Conservation (phyloP, 2,888 invertebrate species). For the Standfussiana lucernea region DNA sequence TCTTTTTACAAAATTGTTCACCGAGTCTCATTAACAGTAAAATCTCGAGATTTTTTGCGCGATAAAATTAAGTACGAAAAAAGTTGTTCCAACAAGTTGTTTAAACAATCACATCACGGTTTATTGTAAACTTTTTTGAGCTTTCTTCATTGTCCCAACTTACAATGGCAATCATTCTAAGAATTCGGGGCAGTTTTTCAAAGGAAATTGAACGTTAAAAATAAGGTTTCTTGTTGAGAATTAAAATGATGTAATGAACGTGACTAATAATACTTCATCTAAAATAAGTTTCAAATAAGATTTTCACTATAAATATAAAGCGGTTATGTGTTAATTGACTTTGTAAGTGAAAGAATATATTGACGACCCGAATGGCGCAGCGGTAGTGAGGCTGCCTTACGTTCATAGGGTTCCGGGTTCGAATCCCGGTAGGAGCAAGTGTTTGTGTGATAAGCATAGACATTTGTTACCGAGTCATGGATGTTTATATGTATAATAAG, state of each 20-base stretch:
- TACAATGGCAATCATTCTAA: slow-evolving; percentile 57
- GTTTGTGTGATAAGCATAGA: too few relatives aligned
- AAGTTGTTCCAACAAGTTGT: slow-evolving; percentile 57
- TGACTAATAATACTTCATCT: slow-evolving; percentile 44
- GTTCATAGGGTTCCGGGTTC: too few relatives aligned
- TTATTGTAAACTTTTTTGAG: slow-evolving; percentile 63
- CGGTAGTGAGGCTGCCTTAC: too few relatives aligned
- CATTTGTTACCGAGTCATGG: too few relatives aligned
- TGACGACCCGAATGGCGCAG: too few relatives aligned
- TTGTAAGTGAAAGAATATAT: too few relatives aligned
- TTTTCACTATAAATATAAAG: not conserved
- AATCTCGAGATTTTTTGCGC: slow-evolving; percentile 22
- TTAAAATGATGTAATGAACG: slow-evolving; percentile 54
- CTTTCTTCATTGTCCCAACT: slow-evolving; percentile 51
- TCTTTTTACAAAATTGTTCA: slow-evolving; percentile 19
- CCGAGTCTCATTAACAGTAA: slow-evolving; percentile 35
- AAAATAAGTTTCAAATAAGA: not conserved
- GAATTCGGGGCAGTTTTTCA: slow-evolving; percentile 36
- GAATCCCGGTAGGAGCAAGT: too few relatives aligned
- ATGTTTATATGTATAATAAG: too few relatives aligned
- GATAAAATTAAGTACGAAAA: slow-evolving; percentile 48
- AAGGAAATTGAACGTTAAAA: slow-evolving; percentile 30
- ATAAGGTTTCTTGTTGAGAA: slow-evolving; percentile 49
- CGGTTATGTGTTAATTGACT: too few relatives aligned
- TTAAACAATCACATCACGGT: slow-evolving; percentile 65